These are phyloP conservation scores for Pseudorectes ferrugineus DNA, from an alignment of 2,113 vertebrate species.

Conservation along the genomic window DNA sequence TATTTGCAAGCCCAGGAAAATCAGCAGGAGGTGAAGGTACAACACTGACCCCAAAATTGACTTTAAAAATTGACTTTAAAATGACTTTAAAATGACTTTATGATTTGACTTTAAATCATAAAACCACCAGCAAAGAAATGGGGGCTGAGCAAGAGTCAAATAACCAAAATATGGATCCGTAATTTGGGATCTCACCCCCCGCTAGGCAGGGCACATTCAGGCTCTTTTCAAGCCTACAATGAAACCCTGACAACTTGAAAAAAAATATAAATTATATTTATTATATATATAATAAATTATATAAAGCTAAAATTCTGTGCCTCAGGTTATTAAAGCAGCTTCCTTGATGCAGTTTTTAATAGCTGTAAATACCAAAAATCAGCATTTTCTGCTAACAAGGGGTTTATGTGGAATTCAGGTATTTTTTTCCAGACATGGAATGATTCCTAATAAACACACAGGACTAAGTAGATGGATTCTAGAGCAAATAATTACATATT, in stretches of 20 bases:
- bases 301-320: background rate
- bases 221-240: background rate
- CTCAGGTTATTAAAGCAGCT: constrained; percentile 48
- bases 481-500: background rate
- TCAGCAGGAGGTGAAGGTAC: background rate
- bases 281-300: no score
- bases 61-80: background rate
- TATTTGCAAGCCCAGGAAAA: background rate
- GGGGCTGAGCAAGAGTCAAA: background rate
- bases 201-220: background rate
- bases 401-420: constrained; percentile 33
- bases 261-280: background rate
- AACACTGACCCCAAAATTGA: background rate
- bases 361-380: constrained; percentile 52
- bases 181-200: background rate
- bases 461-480: background rate
- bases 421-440: constrained; percentile 43
- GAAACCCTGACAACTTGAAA: background rate
- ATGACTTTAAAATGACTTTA: no score
- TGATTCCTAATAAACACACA: constrained; percentile 19
- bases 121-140: background rate
- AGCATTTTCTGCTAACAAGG: constrained; percentile 46
- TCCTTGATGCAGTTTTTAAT: constrained; percentile 25
- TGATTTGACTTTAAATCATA: background rate
- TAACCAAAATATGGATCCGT: background rate